A percentile compares a stretch with the other conserved stretches of the same genome.
phyloP scores from a whole-genome alignment of 1,140 invertebrate genomes.

The Camponotus vicinus region DNA sequence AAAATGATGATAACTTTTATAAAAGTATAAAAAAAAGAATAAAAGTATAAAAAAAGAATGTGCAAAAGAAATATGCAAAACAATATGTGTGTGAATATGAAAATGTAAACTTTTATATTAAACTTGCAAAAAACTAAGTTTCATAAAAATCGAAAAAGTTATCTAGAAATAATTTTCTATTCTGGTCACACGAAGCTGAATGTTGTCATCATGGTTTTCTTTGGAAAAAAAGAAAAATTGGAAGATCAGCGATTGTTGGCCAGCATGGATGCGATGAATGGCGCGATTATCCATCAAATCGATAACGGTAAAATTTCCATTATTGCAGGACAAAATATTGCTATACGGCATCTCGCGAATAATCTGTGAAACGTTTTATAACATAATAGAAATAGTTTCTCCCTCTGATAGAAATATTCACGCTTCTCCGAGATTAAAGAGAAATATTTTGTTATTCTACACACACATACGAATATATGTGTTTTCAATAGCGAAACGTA shows the following conservation, averaged over 20 bases:
- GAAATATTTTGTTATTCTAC: slow-evolving; percentile 22
- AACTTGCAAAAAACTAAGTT: background rate
- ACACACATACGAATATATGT: background rate
- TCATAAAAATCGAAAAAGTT: background rate
- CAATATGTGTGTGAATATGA: slow-evolving; percentile 23
- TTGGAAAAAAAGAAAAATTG: slow-evolving; percentile 82
- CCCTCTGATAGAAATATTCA: background rate
- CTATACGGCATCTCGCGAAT: background rate
- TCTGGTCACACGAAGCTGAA: slow-evolving; percentile 11
- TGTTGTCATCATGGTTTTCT: slow-evolving; percentile 81
- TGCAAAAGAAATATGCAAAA: background rate
- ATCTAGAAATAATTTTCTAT: too few species aligned
- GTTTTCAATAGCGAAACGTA: background rate
- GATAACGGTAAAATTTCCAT: slow-evolving; percentile 82
- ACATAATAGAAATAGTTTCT: background rate
- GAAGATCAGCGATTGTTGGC: slow-evolving; percentile 82
- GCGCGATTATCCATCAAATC: slow-evolving; percentile 80
- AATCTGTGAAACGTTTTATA: too few species aligned
- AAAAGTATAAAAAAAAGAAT: background rate
- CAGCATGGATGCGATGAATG: slow-evolving; percentile 82
- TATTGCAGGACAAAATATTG: background rate
- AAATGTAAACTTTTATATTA: slow-evolving; percentile 5
- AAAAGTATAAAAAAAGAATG: too few species aligned
- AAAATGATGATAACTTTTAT: background rate
- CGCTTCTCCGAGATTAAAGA: slow-evolving; percentile 13